Evolutionary conservation across 92 coral and sea anemone genomes (phyloP).

Genomic region (Zoanthus solanderi): DNA sequence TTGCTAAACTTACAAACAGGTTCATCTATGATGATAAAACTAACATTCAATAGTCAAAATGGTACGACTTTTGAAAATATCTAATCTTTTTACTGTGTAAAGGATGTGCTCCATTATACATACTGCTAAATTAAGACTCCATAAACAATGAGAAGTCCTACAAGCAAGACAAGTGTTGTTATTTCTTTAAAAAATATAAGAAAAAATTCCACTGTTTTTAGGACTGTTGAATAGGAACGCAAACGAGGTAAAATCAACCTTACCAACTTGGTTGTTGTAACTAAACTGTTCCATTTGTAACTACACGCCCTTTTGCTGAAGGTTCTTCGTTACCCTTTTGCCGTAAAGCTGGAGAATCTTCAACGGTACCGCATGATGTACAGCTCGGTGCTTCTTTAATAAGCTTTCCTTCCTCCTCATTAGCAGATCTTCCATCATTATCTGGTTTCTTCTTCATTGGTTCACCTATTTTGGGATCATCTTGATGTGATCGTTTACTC

Average conservation of each 20-base stretch:
- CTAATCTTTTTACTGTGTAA: no score
- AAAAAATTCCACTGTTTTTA: no score
- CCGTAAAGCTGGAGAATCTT: neutral
- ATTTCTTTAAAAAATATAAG: no score
- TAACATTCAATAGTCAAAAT: no score
- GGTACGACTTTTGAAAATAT: no score
- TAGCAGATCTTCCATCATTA: neutral
- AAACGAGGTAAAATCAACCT: neutral
- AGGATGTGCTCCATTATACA: no score
- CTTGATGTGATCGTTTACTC: neutral
- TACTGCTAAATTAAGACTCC: no score
- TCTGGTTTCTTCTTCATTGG: neutral
- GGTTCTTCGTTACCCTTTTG: conserved; percentile 3
- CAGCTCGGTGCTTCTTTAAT: neutral
- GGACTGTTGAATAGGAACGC: neutral
- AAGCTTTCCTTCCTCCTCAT: neutral
- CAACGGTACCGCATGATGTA: neutral
- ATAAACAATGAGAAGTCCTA: no score
- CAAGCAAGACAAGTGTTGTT: no score
- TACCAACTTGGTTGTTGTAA: neutral
- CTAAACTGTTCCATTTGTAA: conserved; percentile 40
- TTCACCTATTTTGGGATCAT: neutral
- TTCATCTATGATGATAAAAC: no score
- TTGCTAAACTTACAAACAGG: no score
- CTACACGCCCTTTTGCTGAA: conserved; percentile 3